phyloP scores from a whole-genome alignment of 2,797 vertebrate species.

The Parambassis ranga region DNA sequence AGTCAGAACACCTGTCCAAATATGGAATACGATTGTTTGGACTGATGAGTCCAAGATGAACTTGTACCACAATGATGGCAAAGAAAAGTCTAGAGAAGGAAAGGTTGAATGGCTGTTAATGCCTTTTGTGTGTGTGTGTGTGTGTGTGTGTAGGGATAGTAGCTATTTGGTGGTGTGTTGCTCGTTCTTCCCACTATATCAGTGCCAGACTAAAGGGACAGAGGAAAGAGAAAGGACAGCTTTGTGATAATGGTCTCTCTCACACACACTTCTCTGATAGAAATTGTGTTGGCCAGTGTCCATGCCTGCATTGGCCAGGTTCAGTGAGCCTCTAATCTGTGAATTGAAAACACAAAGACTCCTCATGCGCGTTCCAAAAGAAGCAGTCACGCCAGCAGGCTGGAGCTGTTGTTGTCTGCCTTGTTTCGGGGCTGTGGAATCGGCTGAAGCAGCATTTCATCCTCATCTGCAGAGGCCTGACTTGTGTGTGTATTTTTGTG shows the following conservation, averaged over 20 bases:
- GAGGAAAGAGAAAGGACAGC: neutral
- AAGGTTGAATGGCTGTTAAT: too few species aligned
- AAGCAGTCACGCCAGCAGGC: neutral
- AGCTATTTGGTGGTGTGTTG: neutral
- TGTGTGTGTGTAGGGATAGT: neutral
- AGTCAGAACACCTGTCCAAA: too few species aligned
- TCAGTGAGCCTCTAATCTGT: slow-evolving; percentile 31
- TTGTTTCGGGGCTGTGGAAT: neutral
- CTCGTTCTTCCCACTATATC: neutral
- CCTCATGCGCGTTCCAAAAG: neutral
- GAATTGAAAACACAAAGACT: slow-evolving; percentile 29
- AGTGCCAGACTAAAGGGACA: neutral
- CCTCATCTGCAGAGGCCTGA: neutral
- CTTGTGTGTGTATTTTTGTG: neutral
- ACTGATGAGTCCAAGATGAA: too few species aligned
- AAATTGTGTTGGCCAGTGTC: slow-evolving; percentile 1
- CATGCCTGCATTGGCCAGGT: neutral
- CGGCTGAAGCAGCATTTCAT: neutral
- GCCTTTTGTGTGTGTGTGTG: neutral
- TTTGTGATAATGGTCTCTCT: neutral
- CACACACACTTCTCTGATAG: neutral
- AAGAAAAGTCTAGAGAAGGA: too few species aligned
- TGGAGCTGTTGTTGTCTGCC: neutral
- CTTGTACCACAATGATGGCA: too few species aligned
- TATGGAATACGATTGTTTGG: too few species aligned